Evolutionary conservation across 2,888 invertebrate genomes (phyloP), one percentile per base, ranked within the genome.

Genomic region (Dorcus hopei): DNA sequence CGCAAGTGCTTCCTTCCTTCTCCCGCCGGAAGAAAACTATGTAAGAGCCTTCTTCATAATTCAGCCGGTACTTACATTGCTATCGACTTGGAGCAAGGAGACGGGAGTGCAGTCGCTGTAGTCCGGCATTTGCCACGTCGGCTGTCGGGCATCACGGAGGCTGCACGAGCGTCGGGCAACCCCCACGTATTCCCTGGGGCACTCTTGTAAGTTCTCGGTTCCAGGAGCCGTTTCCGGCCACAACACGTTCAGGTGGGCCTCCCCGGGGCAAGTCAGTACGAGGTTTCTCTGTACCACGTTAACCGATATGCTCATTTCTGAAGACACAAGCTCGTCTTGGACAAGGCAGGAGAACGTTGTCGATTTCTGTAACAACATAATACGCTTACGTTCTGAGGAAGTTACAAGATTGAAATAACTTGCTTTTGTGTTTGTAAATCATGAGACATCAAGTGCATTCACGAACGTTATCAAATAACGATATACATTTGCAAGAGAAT

Each of bases 321-420:
- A 85, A 65, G 82, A 73, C 23, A 70, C 70, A 2, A 65, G 65
- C 11, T 71, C 70, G 58, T 77, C 77, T 64, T 78, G 77, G 0
- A 90, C 90, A 70, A 89, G 84, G 72, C 93, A 93, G 0, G 89
- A 86, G 70, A 89, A 93, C 66, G 87, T 87, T 0, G 87, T 86
- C 0, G 90, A 89, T 84, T 88, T 90, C 88, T 91, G 75, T 40
- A 79, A 75, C 38, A 52, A 41, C 38, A 49, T 33, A 1, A 1
- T 33, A 33, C 19, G 19, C 3, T 19, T 19, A 19, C 19, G 2
- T 19, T 9, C 11, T 45, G 1, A 45, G 11, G 9, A 33, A 5
- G 26, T 33, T 33, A 33, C 26, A 33, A 47, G 11, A n/a, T 47
- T 26, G 16, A n/a, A 47, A 47, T 16, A 16, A 16, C 26, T 47